These are phyloP conservation scores for Elgonia sp. DNA, from an alignment of 2,888 invertebrate species.

Conservation along the genomic window DNA sequence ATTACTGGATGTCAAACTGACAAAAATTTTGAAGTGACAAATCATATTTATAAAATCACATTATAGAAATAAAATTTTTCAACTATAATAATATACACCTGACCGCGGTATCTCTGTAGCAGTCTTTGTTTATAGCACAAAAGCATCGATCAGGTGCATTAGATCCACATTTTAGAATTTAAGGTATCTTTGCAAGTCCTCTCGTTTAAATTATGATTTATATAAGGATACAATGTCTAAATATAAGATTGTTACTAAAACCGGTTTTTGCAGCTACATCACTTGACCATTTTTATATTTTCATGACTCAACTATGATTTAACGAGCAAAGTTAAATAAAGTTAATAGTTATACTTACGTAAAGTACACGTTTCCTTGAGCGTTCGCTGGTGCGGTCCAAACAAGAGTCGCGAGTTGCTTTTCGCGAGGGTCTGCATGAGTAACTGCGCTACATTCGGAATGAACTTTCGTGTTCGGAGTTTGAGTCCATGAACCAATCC, in stretches of 20 bases:
- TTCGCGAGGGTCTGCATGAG: constrained; percentile 92
- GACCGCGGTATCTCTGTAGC: too few species aligned
- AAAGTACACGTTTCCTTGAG: constrained; percentile 92
- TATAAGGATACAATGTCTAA: neutral
- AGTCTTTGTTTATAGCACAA: too few species aligned
- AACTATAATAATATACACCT: too few species aligned
- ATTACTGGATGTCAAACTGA: too few species aligned
- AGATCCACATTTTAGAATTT: too few species aligned
- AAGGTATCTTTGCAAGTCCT: neutral
- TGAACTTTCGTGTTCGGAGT: constrained; percentile 92
- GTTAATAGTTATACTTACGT: constrained; percentile 89
- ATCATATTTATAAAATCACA: too few species aligned
- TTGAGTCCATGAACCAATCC: constrained; percentile 92
- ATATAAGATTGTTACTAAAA: neutral
- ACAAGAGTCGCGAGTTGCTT: constrained; percentile 92
- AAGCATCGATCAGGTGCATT: too few species aligned
- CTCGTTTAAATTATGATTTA: neutral
- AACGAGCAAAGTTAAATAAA: constrained; percentile 48
- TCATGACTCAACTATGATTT: constrained; percentile 33
- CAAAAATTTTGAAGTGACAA: too few species aligned
- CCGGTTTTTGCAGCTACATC: neutral
- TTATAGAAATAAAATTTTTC: too few species aligned
- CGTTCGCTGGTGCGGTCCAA: constrained; percentile 92
- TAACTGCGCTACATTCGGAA: constrained; percentile 93
- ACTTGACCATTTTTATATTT: constrained; percentile 48